Base-by-base conservation (phyloP, 2,888 invertebrate genomes). In the Yponomeuta cagnagella region DNA sequence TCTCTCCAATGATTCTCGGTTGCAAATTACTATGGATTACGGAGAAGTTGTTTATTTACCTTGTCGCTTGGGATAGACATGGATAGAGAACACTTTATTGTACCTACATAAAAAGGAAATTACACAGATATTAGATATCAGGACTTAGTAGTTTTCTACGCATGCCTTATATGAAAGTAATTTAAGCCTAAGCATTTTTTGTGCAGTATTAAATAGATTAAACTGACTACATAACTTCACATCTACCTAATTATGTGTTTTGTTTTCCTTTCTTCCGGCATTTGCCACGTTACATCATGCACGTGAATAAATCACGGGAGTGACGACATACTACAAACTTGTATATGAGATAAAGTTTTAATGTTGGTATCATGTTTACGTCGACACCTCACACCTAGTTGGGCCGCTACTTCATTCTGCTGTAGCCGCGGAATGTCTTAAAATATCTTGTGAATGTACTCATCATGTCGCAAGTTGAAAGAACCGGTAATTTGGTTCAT, bases 341-440 rank as follows among this genome's bases (percentile, higher is more conserved):
- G 33, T 65, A 9, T 65, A 65, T 30, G 31, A 65, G 65, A 10
- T 65, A 64, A 64, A 31, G 65, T 65, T 65, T 65, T 65, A 65
- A 65, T 65, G 65, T 65, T 31, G 65, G 65, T 33, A 65, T 2
- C 30, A 12, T 31, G 65, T 65, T 33, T n/a, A 33, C 31, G 65
- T 65, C 65, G 6, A 58, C 52, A 58, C 15, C 52, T 58, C 52
- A 58, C 52, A 15, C 52, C 52, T 58, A 30, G 65, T 65, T 30
- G 65, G 30, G 33, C 65, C 65, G 65, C 31, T 65, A 65, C 30
- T 65, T 65, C 30, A 31, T 64, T 9, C 10, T 30, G 10, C 31
- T 64, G 10, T 30, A 10, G 30, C 12, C 31, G 65, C 31, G 30
- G 65, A 65, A 30, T 65, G 30, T 65, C 33, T 65, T 30, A 31